Conservation (phyloP, 2,113 vertebrate genomes). For the Thomomys bottae region DNA sequence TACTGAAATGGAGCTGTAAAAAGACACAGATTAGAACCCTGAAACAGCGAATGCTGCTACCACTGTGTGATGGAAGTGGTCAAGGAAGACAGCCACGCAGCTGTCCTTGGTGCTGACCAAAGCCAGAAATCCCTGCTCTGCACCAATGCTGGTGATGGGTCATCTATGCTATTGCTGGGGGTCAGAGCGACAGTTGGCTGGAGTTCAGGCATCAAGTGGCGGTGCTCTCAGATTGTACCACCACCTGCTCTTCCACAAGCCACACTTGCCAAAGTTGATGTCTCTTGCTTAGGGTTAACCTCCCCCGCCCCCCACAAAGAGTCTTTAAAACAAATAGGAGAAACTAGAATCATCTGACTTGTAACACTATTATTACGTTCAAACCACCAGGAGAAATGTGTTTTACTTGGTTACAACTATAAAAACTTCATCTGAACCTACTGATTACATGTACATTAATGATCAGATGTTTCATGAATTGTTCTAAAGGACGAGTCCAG, state of each 20-base stretch:
- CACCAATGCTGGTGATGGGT: conserved; percentile 88
- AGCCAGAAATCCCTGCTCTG: conserved; percentile 82
- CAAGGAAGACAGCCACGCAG: conserved; percentile 75
- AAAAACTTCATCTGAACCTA: not conserved
- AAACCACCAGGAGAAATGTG: not conserved
- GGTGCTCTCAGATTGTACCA: conserved; percentile 54
- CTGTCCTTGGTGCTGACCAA: conserved; percentile 73
- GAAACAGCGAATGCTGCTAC: conserved; percentile 80
- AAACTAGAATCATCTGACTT: conserved; percentile 12
- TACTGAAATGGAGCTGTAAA: conserved; percentile 74
- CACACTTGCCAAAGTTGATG: conserved; percentile 73
- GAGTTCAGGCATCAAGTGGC: conserved; percentile 74
- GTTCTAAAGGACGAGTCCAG: no score
- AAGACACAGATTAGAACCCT: conserved; percentile 82
- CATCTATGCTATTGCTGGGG: conserved; percentile 82
- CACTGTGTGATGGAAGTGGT: conserved; percentile 82
- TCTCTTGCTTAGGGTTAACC: conserved; percentile 65
- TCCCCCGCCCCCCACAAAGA: no score
- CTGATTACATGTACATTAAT: not conserved
- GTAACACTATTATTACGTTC: not conserved
- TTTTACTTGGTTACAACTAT: not conserved
- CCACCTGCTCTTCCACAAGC: conserved; percentile 32
- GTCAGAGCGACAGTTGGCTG: conserved; percentile 78
- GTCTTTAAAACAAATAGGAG: conserved; percentile 48
- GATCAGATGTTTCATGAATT: not conserved